These are phyloP conservation scores for Syndactyla subalaris DNA, from an alignment of 2,797 vertebrate genomes.

Conservation along the genomic window DNA sequence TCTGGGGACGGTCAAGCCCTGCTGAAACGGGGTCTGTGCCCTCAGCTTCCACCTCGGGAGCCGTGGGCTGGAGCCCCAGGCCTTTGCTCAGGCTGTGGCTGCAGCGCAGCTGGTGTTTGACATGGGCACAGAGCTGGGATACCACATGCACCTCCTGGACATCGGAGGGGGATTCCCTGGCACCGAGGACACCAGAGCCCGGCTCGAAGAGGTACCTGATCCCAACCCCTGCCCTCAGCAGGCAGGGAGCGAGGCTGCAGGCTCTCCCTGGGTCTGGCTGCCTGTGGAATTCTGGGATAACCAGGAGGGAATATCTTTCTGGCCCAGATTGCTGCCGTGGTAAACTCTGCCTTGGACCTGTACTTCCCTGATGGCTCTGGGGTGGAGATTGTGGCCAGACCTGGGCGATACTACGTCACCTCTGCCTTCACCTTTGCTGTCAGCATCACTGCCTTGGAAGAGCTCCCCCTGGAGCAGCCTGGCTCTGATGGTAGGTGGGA, in stretches of 20 bases:
- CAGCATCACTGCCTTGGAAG: slow-evolving; percentile 76
- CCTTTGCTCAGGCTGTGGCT: slow-evolving; percentile 73
- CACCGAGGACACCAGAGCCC: slow-evolving; percentile 56
- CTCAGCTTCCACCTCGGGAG: slow-evolving; percentile 80
- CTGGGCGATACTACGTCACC: slow-evolving; percentile 80
- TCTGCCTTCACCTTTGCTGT: slow-evolving; percentile 80
- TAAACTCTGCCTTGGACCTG: slow-evolving; percentile 79
- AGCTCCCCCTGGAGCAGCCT: slow-evolving; percentile 60
- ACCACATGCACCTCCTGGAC: slow-evolving; percentile 80
- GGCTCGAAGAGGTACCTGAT: slow-evolving; percentile 77
- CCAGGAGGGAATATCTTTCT: not conserved
- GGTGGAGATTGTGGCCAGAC: slow-evolving; percentile 79
- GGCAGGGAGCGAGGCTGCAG: not conserved
- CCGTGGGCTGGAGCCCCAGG: slow-evolving; percentile 57
- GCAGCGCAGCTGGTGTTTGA: slow-evolving; percentile 79
- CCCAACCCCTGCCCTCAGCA: fast-evolving
- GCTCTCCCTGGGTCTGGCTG: not conserved
- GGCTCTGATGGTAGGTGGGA: slow-evolving; percentile 64
- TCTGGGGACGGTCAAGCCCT: fast-evolving
- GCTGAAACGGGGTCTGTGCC: not conserved
- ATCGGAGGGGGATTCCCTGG: slow-evolving; percentile 80
- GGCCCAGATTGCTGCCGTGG: slow-evolving; percentile 65
- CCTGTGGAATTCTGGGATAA: not conserved
- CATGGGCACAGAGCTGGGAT: slow-evolving; percentile 76
- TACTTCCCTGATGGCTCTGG: slow-evolving; percentile 80